Evolutionary conservation across 2,113 vertebrate genomes (phyloP).

Genomic region (Hemiprocne comata): DNA sequence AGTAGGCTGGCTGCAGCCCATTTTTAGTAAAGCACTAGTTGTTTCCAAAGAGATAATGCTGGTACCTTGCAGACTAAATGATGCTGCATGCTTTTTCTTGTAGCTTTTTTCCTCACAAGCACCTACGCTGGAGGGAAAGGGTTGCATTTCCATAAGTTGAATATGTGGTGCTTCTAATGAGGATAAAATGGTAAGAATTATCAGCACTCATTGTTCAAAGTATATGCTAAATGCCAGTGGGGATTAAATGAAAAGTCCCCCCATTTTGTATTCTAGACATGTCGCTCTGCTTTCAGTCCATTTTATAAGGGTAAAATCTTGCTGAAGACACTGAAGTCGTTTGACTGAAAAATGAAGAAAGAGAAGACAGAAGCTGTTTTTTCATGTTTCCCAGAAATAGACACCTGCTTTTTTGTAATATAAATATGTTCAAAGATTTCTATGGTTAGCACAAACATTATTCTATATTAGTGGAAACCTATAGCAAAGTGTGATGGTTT

Average conservation of each 20-base stretch:
- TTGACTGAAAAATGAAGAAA: neutral
- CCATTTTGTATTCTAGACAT: neutral
- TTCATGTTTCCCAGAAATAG: neutral
- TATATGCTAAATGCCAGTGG: neutral
- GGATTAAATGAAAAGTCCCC: neutral
- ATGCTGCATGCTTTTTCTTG: neutral
- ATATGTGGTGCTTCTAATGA: neutral
- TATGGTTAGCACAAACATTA: neutral
- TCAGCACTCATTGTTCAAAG: neutral
- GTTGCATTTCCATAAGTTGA: neutral
- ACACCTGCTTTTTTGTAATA: neutral
- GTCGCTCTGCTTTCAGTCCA: neutral
- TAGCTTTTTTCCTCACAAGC: neutral
- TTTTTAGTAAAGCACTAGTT: neutral
- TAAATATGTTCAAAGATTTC: neutral
- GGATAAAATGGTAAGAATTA: neutral
- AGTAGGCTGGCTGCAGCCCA: neutral
- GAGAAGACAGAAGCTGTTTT: neutral
- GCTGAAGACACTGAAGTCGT: neutral
- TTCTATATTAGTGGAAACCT: neutral
- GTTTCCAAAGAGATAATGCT: neutral
- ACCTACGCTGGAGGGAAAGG: neutral
- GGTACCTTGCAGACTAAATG: neutral
- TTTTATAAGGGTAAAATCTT: neutral
- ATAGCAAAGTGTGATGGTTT: neutral